phyloP scores from a whole-genome alignment of 2,888 invertebrate genomes.

The Plusia festucae region DNA sequence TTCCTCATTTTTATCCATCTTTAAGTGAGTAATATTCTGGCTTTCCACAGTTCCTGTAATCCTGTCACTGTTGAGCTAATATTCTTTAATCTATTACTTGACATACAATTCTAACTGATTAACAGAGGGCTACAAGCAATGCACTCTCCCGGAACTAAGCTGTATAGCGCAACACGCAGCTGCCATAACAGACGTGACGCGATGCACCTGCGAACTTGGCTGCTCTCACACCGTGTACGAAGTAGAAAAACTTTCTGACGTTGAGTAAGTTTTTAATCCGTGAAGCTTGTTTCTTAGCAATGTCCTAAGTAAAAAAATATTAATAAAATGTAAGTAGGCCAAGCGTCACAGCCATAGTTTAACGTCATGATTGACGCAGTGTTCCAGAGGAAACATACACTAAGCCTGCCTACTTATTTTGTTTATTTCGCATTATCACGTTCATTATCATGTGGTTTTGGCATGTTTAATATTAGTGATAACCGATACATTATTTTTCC shows the following conservation, averaged over 20 bases:
- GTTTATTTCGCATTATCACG: not conserved
- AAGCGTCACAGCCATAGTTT: not conserved
- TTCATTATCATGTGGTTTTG: not conserved
- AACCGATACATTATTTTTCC: constrained; percentile 22
- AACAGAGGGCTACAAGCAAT: constrained; percentile 88
- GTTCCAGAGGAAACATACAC: not conserved
- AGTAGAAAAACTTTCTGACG: constrained; percentile 92
- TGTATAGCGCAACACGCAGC: constrained; percentile 89
- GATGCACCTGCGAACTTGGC: constrained; percentile 92
- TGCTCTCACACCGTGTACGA: constrained; percentile 94
- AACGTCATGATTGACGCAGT: not conserved
- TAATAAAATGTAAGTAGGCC: constrained; percentile 2
- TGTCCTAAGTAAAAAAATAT: not conserved
- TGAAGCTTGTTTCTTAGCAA: not conserved
- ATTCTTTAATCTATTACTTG: not conserved
- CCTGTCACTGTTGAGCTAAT: too few relatives aligned
- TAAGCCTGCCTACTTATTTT: too few relatives aligned
- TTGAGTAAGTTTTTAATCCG: constrained; percentile 85
- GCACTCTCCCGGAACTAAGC: constrained; percentile 88
- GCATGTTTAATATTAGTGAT: not conserved
- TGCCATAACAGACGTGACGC: constrained; percentile 89
- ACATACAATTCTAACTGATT: constrained; percentile 18
- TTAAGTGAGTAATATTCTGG: constrained; percentile 81
- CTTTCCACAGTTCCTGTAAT: not conserved
- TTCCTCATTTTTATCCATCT: constrained; percentile 92